Evolutionary conservation across 2,888 invertebrate genomes (phyloP).

Genomic region (Dilophus febrilis): DNA sequence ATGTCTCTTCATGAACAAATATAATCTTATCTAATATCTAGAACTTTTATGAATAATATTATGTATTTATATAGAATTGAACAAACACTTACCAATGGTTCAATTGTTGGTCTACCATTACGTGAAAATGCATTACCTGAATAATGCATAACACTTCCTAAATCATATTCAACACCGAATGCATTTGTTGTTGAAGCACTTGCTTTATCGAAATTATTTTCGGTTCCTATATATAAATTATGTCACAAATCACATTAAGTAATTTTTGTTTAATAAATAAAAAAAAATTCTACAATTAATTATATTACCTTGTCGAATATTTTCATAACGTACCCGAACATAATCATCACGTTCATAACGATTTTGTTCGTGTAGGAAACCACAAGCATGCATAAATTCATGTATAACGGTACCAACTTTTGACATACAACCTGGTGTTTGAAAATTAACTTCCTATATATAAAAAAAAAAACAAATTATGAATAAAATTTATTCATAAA

Average conservation of each 20-base stretch:
- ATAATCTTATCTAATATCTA: too few species aligned
- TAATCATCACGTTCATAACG: slow-evolving; percentile 55
- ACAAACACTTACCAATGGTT: slow-evolving; percentile 39
- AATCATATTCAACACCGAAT: slow-evolving; percentile 61
- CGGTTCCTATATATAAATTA: slow-evolving; percentile 34
- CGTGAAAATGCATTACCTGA: slow-evolving; percentile 57
- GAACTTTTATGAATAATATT: too few species aligned
- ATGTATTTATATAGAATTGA: too few species aligned
- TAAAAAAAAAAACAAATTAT: background rate
- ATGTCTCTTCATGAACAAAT: too few species aligned
- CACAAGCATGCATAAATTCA: slow-evolving; percentile 62
- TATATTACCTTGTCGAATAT: slow-evolving; percentile 42
- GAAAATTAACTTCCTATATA: slow-evolving; percentile 51
- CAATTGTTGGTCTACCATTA: slow-evolving; percentile 53
- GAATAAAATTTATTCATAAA: background rate
- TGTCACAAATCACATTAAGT: background rate
- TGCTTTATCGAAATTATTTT: slow-evolving; percentile 54
- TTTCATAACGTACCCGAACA: slow-evolving; percentile 46
- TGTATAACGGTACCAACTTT: slow-evolving; percentile 61
- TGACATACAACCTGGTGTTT: slow-evolving; percentile 52
- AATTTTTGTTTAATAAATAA: background rate
- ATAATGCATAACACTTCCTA: slow-evolving; percentile 71
- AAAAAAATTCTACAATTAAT: slow-evolving; percentile 1
- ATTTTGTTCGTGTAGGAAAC: slow-evolving; percentile 71
- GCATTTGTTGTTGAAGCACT: slow-evolving; percentile 36